Evolutionary conservation across 2,888 invertebrate species (phyloP).

Genomic region (Bhutanitis thaidina): DNA sequence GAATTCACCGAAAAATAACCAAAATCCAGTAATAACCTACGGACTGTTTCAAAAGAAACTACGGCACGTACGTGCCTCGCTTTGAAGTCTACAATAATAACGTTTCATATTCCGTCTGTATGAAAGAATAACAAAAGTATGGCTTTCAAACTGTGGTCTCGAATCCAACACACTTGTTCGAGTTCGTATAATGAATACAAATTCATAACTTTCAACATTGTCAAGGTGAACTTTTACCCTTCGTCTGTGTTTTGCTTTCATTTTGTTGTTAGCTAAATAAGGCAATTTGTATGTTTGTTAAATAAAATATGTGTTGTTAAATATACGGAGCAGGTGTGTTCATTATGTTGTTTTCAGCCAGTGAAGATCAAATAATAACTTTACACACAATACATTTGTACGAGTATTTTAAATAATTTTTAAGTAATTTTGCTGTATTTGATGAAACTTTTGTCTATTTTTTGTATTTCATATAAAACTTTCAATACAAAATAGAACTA

Average conservation of each 20-base stretch:
- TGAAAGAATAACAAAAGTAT: conserved; percentile 5
- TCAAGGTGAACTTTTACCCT: conserved; percentile 16
- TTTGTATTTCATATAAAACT: no score
- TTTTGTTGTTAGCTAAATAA: not conserved
- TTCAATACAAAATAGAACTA: no score
- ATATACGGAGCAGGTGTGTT: not conserved
- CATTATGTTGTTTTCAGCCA: no score
- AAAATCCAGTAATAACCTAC: conserved; percentile 1
- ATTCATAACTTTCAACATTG: conserved; percentile 8
- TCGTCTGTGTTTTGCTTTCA: conserved; percentile 3
- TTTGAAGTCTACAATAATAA: conserved; percentile 5
- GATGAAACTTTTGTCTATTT: no score
- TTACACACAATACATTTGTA: no score
- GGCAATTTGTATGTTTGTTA: conserved; percentile 1
- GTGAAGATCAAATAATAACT: no score
- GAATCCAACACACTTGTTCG: conserved; percentile 6
- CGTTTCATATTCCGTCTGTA: conserved; percentile 6
- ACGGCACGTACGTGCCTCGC: conserved; percentile 3
- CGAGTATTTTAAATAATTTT: no score
- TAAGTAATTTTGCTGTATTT: no score
- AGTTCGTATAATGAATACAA: conserved; percentile 13
- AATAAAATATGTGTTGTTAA: not conserved
- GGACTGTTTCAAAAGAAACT: not conserved
- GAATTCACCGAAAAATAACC: not conserved
- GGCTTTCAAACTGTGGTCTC: not conserved